Evolutionary conservation across 2,113 vertebrate species (phyloP).

Genomic region (Archilochus colubris): DNA sequence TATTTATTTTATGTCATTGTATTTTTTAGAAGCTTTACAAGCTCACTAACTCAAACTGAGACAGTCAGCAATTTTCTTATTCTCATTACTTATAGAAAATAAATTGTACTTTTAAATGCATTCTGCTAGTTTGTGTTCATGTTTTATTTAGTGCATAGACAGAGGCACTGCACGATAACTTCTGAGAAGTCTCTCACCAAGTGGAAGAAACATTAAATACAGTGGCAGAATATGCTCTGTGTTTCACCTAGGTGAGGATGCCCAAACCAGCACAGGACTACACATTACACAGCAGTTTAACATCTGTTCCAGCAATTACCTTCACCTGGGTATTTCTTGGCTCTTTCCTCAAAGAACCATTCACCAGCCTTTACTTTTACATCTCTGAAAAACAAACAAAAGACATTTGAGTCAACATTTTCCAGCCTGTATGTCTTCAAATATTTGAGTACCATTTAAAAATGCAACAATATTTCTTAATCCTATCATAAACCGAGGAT

Average conservation of each 20-base stretch:
- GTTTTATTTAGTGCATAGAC: background rate
- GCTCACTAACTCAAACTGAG: background rate
- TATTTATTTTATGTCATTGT: background rate
- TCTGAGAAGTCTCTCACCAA: background rate
- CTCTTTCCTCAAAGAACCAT: constrained; percentile 91
- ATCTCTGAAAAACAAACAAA: constrained; percentile 79
- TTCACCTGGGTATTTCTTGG: constrained; percentile 86
- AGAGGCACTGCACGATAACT: background rate
- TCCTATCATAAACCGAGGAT: background rate
- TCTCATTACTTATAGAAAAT: background rate
- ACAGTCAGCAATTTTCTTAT: background rate
- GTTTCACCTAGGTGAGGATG: background rate
- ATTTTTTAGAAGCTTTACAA: background rate
- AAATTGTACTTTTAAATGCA: background rate
- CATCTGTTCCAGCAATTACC: constrained; percentile 71
- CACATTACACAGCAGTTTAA: background rate
- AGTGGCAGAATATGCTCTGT: background rate
- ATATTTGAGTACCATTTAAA: background rate
- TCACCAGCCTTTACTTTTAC: constrained; percentile 90
- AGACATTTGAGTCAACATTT: background rate
- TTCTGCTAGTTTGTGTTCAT: background rate
- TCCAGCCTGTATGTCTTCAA: background rate
- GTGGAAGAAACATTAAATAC: background rate
- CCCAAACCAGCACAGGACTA: background rate
- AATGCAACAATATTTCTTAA: background rate